Base-by-base conservation (phyloP, 2,888 invertebrate genomes). In the Listrodromus nycthemerus region DNA sequence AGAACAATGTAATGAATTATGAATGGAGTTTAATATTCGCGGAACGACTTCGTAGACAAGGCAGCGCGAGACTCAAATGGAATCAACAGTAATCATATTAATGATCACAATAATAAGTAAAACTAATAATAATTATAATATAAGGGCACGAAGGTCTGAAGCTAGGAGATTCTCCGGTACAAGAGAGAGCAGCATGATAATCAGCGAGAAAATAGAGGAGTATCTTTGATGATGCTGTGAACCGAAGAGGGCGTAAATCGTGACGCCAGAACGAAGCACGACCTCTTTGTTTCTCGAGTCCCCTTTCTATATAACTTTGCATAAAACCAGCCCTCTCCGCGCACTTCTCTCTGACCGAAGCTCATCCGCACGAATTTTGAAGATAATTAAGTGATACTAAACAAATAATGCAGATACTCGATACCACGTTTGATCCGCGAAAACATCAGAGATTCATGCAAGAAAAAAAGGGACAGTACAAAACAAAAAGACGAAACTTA, bases 381-480 rank as follows among this genome's bases (percentile, higher is more conserved):
- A 90, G 91, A 92, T 92, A 91, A 91, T 92, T 90, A 92, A 92
- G 92, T 91, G 92, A 92, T 92, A 92, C 92, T 91, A 92, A 92
- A 92, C 92, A 92, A 92, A 92, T 92, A 92, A 92, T 91, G 92
- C 90, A 91, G 92, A 92, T 90, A 92, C 91, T 92, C 90, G 91
- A 91, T 91, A 92, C 92, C 92, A 92, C 92, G 92, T 92, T 92
- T 90, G 89, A 90, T 91, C 91, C 87, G 86, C 66, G 66, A 78
- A 78, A 66, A 78, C 75, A 58, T 77, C 81, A 50, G 67, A 61
- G 76, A 65, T 77, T 71, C 30, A 75, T 45, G 33, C 52, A 66
- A 79, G 74, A 75, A 45, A 65, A 41, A 41, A 41, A 41, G 16
- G 41, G 41, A 2, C 2, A 3, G 13, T 10, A 1, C 1, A 10